Conservation (phyloP, 2,797 vertebrate species). For the Tachyglossus aculeatus region DNA sequence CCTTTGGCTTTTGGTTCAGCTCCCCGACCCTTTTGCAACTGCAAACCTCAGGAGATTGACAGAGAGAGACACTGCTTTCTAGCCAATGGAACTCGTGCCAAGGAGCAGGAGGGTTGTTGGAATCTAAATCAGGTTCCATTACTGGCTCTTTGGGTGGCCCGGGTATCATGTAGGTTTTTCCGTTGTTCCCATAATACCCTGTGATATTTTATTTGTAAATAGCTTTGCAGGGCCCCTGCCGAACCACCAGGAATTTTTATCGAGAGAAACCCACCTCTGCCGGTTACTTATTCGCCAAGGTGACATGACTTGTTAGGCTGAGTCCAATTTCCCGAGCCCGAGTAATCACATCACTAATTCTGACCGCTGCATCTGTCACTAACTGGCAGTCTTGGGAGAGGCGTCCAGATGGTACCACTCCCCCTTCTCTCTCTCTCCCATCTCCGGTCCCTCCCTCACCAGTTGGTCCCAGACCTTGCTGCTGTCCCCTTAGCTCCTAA, state of each 20-base stretch:
- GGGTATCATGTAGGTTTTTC: background rate
- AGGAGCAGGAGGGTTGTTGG: background rate
- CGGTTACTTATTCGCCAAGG: background rate
- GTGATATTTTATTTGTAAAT: background rate
- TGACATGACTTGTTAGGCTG: background rate
- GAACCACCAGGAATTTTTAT: background rate
- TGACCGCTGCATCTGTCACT: too few relatives aligned
- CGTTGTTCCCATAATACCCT: background rate
- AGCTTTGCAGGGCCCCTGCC: background rate
- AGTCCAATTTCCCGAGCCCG: background rate
- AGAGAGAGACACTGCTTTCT: background rate
- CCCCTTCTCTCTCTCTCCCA: background rate
- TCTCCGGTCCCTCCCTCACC: too few relatives aligned
- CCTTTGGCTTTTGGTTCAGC: constrained; percentile 38
- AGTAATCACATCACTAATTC: background rate
- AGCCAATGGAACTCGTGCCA: background rate
- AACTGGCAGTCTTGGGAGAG: background rate
- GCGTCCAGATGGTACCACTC: constrained; percentile 6
- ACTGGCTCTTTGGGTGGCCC: background rate
- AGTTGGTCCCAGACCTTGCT: too few relatives aligned
- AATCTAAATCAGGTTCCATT: background rate
- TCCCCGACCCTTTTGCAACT: background rate
- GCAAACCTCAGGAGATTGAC: constrained; percentile 3
- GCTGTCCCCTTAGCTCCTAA: too few relatives aligned
- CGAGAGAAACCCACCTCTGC: background rate